Base-by-base conservation (phyloP, 2,113 vertebrate genomes). In the Pluvianellus socialis region DNA sequence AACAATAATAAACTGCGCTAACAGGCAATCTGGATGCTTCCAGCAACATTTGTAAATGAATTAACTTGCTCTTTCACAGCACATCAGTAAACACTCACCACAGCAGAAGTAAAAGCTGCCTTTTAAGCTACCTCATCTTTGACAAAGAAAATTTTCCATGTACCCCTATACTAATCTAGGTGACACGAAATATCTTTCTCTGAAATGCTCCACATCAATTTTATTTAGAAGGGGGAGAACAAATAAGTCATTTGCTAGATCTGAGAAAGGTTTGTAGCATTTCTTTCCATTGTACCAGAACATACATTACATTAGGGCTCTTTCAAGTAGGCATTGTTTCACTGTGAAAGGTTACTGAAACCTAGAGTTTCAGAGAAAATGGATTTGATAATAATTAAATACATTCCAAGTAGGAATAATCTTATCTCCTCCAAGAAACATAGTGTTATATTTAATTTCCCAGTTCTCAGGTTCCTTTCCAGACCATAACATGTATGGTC, bases 391-490 rank as follows among this genome's bases (percentile, higher is more conserved):
- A 84, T 75, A 94, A 93, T 77, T 74, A 95, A 88, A 92, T 93
- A 59, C 35, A 67, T 86, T 74, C 21, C 33, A 52, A 91, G 61
- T 20, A 92, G 75, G 72, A 80, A 88, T 77, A 96, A 77, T 35
- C 27, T 88, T 74, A 67, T 74, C n/a, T 88, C 21, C 63, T 90
- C 38, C 55, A 93, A 88, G 90, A 96, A 92, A 93, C 67, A 81
- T 20, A 88, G 45, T 52, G 59, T 11, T n/a, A 15, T 77, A 59
- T 86, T 92, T 92, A 88, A 94, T 95, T 95, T 92, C 76, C 53
- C 56, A 74, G 33, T 84, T 94, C 52, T 93, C n/a, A 56, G 23
- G 33, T 71, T 95, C 68, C 62, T 86, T 92, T 80, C n/a, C 61
- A 92, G 68, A 93, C 35, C 28, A n/a, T 61, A 94, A 81, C 68